Base-by-base conservation (phyloP, 1,140 invertebrate species). In the Brachionus asplanchnoidis region DNA sequence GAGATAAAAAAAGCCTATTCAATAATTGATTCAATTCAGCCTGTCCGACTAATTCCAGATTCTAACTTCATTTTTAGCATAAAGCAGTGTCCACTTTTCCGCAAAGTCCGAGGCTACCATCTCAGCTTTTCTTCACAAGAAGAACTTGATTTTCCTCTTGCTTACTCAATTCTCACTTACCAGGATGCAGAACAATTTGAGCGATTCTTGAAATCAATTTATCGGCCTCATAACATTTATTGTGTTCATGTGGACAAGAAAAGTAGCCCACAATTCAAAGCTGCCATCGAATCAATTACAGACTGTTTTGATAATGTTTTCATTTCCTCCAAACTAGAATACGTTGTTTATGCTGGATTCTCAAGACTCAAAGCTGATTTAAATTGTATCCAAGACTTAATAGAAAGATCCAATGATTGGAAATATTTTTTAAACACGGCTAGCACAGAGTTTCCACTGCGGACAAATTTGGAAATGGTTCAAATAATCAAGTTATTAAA, bases 201-300 rank as follows among this genome's bases (percentile, higher is more conserved):
- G 40, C 75, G 86, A 12, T 84, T 89, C 8, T 86, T 89, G 2
- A 75, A 86, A 28, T 86, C 87, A 1, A 87, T 89, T 23, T 89
- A 89, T 75, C 78, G 86, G 32, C 87, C 88, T 6, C 88, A 89
- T 46, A 88, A 89, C 84, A 53, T 85, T 1, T 89, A 88, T 80
- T 89, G 88, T 85, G 85, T 89, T 26, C 88, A 88, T 79, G 87
- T 89, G 8, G 88, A 89, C 68, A 77, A 46, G 1, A 86, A 88
- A 78, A 78, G 87, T 2, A 17, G 44, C 3, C 17, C 50, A 5
- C 4, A 40, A 0, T 60, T 88, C 26, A 77, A 85, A 14, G 9
- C 84, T 9, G 86, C 86, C 4, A 73, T 88, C 7, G 70, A 56
- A 36, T 56, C 77, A 1, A 77, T 89, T n/a, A 86, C 85, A 1